Percentiles rank a stretch among this genome's conserved stretches.
Conservation (phyloP, 2,797 vertebrate genomes). For the Carapus acus region DNA sequence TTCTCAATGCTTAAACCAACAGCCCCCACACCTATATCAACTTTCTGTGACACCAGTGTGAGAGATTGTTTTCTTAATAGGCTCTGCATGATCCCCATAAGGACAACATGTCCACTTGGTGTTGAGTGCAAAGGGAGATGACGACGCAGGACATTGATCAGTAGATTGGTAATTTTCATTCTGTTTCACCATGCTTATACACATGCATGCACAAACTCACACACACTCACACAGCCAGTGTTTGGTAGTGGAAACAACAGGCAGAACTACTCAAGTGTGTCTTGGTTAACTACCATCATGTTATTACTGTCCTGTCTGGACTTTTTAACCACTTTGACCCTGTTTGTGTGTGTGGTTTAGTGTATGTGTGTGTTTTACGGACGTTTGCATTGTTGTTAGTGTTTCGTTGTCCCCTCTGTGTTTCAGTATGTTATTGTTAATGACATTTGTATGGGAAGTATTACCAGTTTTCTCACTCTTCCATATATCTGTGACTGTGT, state of each 20-base stretch:
- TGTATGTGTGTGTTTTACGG: slow-evolving; percentile 2
- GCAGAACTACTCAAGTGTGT: slow-evolving; percentile 24
- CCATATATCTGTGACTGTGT: too few species aligned
- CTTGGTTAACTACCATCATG: slow-evolving; percentile 34
- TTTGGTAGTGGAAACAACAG: slow-evolving; percentile 27
- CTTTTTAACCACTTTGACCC: slow-evolving; percentile 25
- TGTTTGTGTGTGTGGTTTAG: slow-evolving; percentile 6
- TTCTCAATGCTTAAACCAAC: slow-evolving; percentile 46
- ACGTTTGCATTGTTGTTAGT: not conserved
- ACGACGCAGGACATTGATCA: slow-evolving; percentile 26
- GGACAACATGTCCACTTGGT: slow-evolving; percentile 63
- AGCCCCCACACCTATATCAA: slow-evolving; percentile 31
- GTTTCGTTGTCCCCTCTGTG: not conserved
- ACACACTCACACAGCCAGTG: not conserved
- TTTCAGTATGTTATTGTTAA: not conserved
- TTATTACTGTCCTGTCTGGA: slow-evolving; percentile 41
- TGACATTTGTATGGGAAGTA: too few species aligned
- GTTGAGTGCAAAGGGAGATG: slow-evolving; percentile 40
- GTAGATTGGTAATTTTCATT: too few species aligned
- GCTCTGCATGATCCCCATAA: slow-evolving; percentile 36
- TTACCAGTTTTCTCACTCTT: too few species aligned
- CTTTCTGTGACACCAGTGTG: slow-evolving; percentile 28
- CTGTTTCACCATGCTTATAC: slow-evolving; percentile 18
- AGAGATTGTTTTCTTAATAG: slow-evolving; percentile 34
- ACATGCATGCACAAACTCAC: slow-evolving; percentile 9